These are phyloP conservation scores for Amblyjoppa fuscipennis DNA, from an alignment of 2,888 invertebrate species.

Conservation along the genomic window DNA sequence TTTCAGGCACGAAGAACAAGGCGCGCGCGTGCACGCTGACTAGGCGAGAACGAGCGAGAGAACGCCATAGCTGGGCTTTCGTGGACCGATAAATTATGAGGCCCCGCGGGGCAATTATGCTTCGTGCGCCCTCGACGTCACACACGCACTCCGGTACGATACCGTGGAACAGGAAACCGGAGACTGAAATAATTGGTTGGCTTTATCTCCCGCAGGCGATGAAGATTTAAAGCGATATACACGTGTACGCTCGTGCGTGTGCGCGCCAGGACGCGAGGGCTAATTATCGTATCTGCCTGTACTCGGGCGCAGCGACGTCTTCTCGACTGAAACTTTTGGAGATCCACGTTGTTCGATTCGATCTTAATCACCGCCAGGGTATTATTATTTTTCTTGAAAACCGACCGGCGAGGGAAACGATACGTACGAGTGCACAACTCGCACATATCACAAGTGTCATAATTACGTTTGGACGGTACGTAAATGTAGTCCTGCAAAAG, in stretches of 20 bases:
- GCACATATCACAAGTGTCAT: too few species aligned
- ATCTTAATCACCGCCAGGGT: slow-evolving; percentile 39
- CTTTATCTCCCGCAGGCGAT: slow-evolving; percentile 67
- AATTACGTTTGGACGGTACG: too few species aligned
- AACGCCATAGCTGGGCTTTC: slow-evolving; percentile 40
- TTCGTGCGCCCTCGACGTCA: slow-evolving; percentile 40
- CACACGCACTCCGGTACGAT: slow-evolving; percentile 23
- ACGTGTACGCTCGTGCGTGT: not conserved
- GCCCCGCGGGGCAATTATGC: slow-evolving; percentile 68
- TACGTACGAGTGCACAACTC: too few species aligned
- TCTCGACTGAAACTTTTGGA: slow-evolving; percentile 28
- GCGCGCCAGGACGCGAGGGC: slow-evolving; percentile 29
- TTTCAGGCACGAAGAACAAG: slow-evolving; percentile 2
- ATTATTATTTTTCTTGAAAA: too few species aligned
- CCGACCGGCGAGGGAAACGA: too few species aligned
- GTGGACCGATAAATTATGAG: slow-evolving; percentile 69
- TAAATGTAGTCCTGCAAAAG: too few species aligned
- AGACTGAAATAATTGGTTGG: slow-evolving; percentile 69
- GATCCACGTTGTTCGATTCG: not conserved
- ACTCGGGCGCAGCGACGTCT: slow-evolving; percentile 39
- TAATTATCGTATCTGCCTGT: slow-evolving; percentile 63
- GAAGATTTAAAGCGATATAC: slow-evolving; percentile 65
- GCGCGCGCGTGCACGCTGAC: not conserved
- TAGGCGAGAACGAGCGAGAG: not conserved
- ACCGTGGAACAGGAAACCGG: slow-evolving; percentile 61